These are phyloP conservation scores for Pyrocephalus nanus DNA, from an alignment of 2,797 vertebrate genomes.

Conservation along the genomic window DNA sequence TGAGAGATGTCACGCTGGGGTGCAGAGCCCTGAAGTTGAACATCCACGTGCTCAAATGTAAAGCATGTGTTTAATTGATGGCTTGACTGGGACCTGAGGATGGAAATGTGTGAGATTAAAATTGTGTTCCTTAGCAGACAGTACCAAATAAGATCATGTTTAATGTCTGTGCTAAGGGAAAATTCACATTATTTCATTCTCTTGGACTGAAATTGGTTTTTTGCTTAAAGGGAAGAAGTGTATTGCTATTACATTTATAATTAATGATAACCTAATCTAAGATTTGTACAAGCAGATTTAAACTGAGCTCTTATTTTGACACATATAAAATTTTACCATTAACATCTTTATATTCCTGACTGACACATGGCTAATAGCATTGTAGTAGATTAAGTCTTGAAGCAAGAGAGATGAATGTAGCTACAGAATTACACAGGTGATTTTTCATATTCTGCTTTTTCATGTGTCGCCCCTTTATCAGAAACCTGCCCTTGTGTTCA, in stretches of 20 bases:
- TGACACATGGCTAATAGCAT: slow-evolving; percentile 58
- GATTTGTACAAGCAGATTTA: slow-evolving; percentile 57
- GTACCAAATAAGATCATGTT: not conserved
- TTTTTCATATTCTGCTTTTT: slow-evolving; percentile 54
- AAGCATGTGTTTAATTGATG: not conserved
- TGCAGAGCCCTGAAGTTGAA: not conserved
- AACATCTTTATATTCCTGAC: slow-evolving; percentile 52
- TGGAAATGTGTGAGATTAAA: slow-evolving; percentile 9
- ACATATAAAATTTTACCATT: slow-evolving; percentile 46
- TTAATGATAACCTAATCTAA: slow-evolving; percentile 58
- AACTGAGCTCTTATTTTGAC: slow-evolving; percentile 64
- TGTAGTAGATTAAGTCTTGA: slow-evolving; percentile 50
- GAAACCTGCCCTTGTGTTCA: slow-evolving; percentile 13
- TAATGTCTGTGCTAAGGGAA: not conserved
- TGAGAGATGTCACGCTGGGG: not conserved
- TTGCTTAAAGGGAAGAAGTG: slow-evolving; percentile 46
- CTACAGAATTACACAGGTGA: slow-evolving; percentile 25
- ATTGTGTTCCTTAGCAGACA: not conserved
- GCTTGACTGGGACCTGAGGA: not conserved
- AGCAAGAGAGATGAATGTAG: slow-evolving; percentile 41
- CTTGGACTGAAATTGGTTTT: not conserved
- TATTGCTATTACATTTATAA: slow-evolving; percentile 57
- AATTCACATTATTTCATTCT: slow-evolving; percentile 34
- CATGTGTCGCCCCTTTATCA: slow-evolving; percentile 6
- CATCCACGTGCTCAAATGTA: not conserved